A percentile compares a stretch with the other conserved stretches of the same genome.
phyloP scores from a whole-genome alignment of 2,888 invertebrate species.

The Amblyjoppa fuscipennis region DNA sequence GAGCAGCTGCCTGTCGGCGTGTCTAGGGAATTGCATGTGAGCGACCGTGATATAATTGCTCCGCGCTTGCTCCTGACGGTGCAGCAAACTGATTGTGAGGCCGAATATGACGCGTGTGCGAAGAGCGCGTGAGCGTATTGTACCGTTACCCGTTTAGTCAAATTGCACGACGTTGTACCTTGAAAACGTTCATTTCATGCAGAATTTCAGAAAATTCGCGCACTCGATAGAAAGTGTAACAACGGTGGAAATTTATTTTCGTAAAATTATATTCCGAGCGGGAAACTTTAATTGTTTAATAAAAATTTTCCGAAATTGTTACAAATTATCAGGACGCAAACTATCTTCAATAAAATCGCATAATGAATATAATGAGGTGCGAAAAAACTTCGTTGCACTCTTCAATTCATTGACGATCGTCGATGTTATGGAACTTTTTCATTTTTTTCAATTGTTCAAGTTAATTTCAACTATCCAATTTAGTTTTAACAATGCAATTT shows the following conservation, averaged over 20 bases:
- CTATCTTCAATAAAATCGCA: too few species aligned
- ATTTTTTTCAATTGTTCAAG: too few species aligned
- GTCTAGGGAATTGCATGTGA: neutral
- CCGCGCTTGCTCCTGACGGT: neutral
- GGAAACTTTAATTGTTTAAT: neutral
- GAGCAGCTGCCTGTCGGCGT: neutral
- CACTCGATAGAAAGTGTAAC: neutral
- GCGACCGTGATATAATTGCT: neutral
- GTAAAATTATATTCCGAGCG: neutral
- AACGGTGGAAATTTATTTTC: neutral
- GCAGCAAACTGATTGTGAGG: constrained; percentile 25
- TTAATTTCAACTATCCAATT: too few species aligned
- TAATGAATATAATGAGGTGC: too few species aligned
- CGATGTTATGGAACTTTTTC: too few species aligned
- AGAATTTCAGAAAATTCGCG: neutral
- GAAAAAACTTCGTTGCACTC: too few species aligned
- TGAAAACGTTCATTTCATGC: neutral
- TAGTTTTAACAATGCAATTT: too few species aligned
- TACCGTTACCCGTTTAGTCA: neutral
- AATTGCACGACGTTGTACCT: neutral
- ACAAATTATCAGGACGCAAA: too few species aligned
- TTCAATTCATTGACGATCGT: too few species aligned
- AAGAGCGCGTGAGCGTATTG: neutral
- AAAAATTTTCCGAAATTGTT: too few species aligned
- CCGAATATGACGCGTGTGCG: constrained; percentile 1